A percentile compares a stretch with the other conserved stretches of the same genome.
phyloP scores from a whole-genome alignment of 2,888 invertebrate species.

The Napeogenes inachia region DNA sequence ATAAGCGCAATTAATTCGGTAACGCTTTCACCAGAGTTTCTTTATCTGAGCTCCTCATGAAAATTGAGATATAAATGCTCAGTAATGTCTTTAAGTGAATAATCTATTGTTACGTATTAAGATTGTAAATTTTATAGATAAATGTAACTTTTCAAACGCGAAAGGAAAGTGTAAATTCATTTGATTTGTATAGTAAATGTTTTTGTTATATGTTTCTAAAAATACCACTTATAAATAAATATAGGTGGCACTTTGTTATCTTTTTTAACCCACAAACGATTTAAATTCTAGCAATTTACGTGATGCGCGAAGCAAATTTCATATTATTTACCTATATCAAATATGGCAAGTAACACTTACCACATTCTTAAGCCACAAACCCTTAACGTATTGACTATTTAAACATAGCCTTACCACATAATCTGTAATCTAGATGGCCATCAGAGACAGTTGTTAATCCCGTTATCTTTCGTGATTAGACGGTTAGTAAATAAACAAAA shows the following conservation, averaged over 20 bases:
- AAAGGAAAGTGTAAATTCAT: too few species aligned
- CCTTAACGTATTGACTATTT: conserved; percentile 11
- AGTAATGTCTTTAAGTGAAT: too few species aligned
- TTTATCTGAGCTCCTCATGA: conserved; percentile 30
- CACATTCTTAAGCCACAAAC: neutral
- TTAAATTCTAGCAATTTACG: too few species aligned
- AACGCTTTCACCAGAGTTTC: conserved; percentile 60
- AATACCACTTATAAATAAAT: too few species aligned
- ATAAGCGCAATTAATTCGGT: conserved; percentile 65
- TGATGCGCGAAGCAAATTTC: neutral
- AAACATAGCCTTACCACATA: conserved; percentile 1
- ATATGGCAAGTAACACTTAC: too few species aligned
- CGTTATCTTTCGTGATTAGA: conserved; percentile 55
- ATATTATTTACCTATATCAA: neutral
- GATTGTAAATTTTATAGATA: neutral
- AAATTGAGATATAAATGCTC: conserved; percentile 21
- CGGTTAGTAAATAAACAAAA: conserved; percentile 47
- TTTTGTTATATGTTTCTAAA: too few species aligned
- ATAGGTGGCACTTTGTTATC: too few species aligned
- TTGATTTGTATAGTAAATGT: too few species aligned
- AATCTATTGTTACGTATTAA: too few species aligned
- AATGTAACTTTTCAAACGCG: neutral
- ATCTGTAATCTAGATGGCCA: neutral
- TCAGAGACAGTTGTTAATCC: conserved; percentile 24
- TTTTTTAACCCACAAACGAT: too few species aligned